Evolutionary conservation across 2,888 invertebrate species (phyloP), one percentile per base, ranked within the genome.

Genomic region (Apotomis betuletana): DNA sequence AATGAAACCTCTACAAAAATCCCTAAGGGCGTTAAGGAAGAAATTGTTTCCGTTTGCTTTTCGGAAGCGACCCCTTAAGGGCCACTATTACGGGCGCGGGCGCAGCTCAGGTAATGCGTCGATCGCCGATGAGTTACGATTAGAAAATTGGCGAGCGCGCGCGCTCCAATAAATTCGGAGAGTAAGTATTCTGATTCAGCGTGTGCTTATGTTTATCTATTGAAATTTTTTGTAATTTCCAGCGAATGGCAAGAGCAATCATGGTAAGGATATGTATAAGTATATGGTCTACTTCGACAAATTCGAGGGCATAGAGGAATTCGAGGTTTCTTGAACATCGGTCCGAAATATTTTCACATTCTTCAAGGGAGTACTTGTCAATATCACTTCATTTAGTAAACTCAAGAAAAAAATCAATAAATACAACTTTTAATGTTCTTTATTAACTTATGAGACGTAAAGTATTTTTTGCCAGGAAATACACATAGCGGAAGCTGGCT

Each of bases 111-210:
- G 80, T 83, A 83, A 81, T 83, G 80, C 81, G 83, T 84, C 86
- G 87, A 88, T 89, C 88, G 84, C 77, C 85, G 90, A 90, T 90
- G 90, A 90, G 85, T 90, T 90, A 90, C 89, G 90, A 90, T 89
- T 89, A 89, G 87, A 85, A 87, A 88, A 88, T 90, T 88, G 89
- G 88, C 87, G 86, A 88, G 87, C 85, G 86, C 82, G 85, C 85
- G 84, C 85, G 83, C 86, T 88, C 87, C 87, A 89, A 90, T 90
- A 90, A 90, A 90, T 89, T 86, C 83, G 78, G 80, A 59, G 57
- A 49, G 68, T 58, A 68, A 49, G 68, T 58, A 68, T 72, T 72
- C 68, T 67, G 57, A 55, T 67, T 27, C 69, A 27, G 2, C 27
- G 27, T 27, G 27, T 27, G 27, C 27, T 27, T 36, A 13, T 27